Base-by-base conservation (phyloP, 2,797 vertebrate genomes). In the Labroides dimidiatus region DNA sequence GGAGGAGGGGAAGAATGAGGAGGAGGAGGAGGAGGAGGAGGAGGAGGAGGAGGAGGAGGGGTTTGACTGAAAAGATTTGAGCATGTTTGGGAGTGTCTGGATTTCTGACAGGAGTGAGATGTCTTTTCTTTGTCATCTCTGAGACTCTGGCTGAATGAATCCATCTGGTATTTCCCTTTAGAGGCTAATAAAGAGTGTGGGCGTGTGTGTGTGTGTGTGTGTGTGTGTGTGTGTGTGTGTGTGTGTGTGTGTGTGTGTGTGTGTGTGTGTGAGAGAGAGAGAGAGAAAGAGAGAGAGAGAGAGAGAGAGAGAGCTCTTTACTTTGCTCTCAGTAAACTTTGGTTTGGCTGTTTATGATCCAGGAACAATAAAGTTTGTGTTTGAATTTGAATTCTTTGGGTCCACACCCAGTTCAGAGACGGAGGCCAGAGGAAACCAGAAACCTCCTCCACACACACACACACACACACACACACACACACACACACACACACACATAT, bases 111-210 rank as follows among this genome's bases (percentile, higher is more conserved):
- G 50, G 74, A 86, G 78, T 76, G 80, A 69, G 82, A 78, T 71
- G 66, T 71, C 78, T 36, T 39, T 27, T 57, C 33, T 27, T 47
- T 52, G 49, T 45, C 11, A 0, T 64, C 75, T 81, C 45, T 30
- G 43, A 70, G 21, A 58, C 30, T 0, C 56, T 51, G 73, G n/a
- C 69, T 71, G 72, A 81, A 82, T 71, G 62, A 82, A 84, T 59
- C 67, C 80, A 84, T 67, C 72, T 79, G 81, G 82, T 84, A 66
- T 77, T 81, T 78, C 80, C 77, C 53, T 76, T 64, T 27, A 77
- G 37, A 73, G 52, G 45, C 66, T 23, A 19, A 63, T 54, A 51
- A 24, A 44, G 39, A 10, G 52, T 47, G 57, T 50, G 57, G 39
- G 23, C 58, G 67, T 39, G 45, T 72, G 50, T 49, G 66, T 53